Conservation (phyloP, 2,888 invertebrate genomes). For the Palloptera scutellata region DNA sequence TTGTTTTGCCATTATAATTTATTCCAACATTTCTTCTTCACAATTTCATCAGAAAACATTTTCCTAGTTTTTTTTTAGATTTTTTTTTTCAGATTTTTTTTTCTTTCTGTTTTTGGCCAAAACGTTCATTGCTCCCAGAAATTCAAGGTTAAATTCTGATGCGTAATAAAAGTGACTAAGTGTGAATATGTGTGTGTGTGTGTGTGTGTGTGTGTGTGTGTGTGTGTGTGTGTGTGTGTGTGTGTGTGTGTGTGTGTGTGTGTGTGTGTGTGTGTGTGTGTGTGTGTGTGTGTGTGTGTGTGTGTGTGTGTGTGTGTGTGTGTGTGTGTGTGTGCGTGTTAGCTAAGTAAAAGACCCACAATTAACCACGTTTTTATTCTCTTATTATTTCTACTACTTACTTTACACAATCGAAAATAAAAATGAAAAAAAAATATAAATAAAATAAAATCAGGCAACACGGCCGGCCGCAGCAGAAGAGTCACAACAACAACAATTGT, state of each 20-base stretch:
- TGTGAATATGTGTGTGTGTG: background rate
- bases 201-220: background rate
- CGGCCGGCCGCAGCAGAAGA: too few relatives aligned
- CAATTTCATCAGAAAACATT: background rate
- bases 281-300: background rate
- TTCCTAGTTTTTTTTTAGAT: conserved; percentile 28
- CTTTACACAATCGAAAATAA: background rate
- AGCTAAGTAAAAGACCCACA: background rate
- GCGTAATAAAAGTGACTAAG: conserved; percentile 16
- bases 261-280: background rate
- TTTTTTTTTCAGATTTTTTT: conserved; percentile 12
- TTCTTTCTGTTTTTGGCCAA: conserved; percentile 48
- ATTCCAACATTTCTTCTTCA: conserved; percentile 13
- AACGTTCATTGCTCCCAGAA: conserved; percentile 57
- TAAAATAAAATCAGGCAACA: too few relatives aligned
- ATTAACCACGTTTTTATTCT: background rate
- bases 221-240: background rate
- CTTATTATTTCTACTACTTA: background rate
- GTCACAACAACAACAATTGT: too few relatives aligned
- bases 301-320: background rate
- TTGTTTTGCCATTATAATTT: conserved; percentile 22
- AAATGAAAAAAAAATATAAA: too few relatives aligned
- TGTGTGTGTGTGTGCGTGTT: background rate
- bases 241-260: background rate
- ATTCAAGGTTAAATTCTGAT: conserved; percentile 53